Conservation (phyloP, 2,888 invertebrate species). For the Cybosia mesomella region DNA sequence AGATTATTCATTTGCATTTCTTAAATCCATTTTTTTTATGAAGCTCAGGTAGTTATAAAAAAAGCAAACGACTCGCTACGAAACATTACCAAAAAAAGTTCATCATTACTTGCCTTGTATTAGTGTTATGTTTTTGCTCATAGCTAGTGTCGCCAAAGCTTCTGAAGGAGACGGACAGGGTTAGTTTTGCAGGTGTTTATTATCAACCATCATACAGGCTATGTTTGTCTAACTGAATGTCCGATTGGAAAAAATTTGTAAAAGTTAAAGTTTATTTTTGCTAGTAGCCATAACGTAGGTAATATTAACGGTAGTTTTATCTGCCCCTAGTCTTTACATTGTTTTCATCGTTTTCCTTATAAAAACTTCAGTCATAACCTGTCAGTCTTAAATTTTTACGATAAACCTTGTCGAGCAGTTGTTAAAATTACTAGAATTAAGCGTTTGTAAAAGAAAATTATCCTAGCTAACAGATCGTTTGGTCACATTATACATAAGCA, state of each 20-base stretch:
- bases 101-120: neutral
- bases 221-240: too few relatives aligned
- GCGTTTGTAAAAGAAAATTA: slow-evolving; percentile 40
- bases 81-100: neutral
- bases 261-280: neutral
- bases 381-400: slow-evolving; percentile 54
- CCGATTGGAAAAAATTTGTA: too few relatives aligned
- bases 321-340: neutral
- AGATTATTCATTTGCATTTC: neutral
- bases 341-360: neutral
- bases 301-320: neutral
- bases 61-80: neutral
- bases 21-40: neutral
- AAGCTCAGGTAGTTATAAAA: neutral
- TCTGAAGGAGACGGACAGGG: neutral
- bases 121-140: neutral
- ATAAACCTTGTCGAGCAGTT: slow-evolving; percentile 42
- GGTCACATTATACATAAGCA: slow-evolving; percentile 62
- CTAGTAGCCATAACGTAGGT: neutral
- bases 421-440: slow-evolving; percentile 36
- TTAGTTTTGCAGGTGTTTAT: neutral
- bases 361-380: slow-evolving; percentile 51
- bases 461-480: slow-evolving; percentile 59
- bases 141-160: neutral
- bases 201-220: neutral